A percentile compares a stretch with the other conserved stretches of the same genome.
These are phyloP conservation scores for Brachionus sp. DNA, from an alignment of 1,140 invertebrate species.

Conservation along the genomic window DNA sequence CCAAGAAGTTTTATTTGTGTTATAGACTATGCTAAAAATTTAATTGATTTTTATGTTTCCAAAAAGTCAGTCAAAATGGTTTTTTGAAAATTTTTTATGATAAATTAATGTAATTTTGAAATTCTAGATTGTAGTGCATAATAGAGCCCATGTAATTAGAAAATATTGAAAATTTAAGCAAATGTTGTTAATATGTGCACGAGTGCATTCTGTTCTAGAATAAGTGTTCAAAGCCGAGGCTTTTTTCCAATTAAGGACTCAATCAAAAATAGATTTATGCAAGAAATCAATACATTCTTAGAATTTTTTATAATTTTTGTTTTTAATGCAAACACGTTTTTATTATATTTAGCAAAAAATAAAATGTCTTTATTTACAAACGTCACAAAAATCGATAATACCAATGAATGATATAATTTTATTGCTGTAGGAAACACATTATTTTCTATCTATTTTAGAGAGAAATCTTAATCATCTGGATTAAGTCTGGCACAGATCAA, in stretches of 20 bases:
- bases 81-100: constrained; percentile 35
- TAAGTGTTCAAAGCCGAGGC: neutral
- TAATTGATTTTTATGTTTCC: constrained; percentile 33
- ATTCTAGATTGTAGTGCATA: neutral
- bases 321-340: neutral
- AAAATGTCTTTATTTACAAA: neutral
- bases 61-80: constrained; percentile 30
- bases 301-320: neutral
- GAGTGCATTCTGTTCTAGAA: neutral
- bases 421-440: neutral
- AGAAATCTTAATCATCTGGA: neutral
- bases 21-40: neutral
- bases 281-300: neutral
- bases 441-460: neutral
- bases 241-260: neutral
- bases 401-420: neutral
- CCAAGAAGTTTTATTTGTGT: neutral
- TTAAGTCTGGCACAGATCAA: neutral
- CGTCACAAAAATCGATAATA: neutral
- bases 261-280: neutral
- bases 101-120: constrained; percentile 42
- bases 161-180: neutral
- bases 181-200: neutral
- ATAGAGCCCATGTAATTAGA: neutral
- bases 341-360: neutral